Conservation (phyloP, 2,888 invertebrate species). For the Myopa testacea region DNA sequence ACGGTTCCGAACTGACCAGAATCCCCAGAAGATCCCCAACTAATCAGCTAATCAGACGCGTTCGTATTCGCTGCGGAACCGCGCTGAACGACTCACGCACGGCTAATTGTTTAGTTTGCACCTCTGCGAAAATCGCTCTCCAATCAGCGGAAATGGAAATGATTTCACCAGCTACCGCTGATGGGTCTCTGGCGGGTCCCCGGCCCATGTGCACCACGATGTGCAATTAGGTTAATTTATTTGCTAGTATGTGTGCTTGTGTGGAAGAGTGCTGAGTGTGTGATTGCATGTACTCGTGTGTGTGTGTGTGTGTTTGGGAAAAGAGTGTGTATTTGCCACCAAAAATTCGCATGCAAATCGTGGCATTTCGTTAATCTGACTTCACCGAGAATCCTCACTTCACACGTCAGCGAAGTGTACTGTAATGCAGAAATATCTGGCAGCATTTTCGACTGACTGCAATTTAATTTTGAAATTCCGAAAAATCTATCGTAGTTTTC, state of each 20-base stretch:
- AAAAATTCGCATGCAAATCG: slow-evolving; percentile 30
- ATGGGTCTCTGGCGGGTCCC: neutral
- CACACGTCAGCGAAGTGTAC: neutral
- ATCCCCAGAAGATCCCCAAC: slow-evolving; percentile 16
- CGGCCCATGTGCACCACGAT: slow-evolving; percentile 45
- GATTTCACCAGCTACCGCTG: slow-evolving; percentile 7
- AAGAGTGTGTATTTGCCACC: slow-evolving; percentile 8
- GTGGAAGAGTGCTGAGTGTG: slow-evolving; percentile 1
- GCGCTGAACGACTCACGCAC: neutral
- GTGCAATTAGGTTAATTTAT: slow-evolving; percentile 61
- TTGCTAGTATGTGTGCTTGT: neutral
- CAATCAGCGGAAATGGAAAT: slow-evolving; percentile 31
- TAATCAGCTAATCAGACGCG: slow-evolving; percentile 38
- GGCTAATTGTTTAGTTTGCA: neutral
- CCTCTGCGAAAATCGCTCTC: slow-evolving; percentile 1
- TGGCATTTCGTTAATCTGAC: neutral
- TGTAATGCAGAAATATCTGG: too few species aligned
- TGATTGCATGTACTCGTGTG: slow-evolving; percentile 1
- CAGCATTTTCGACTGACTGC: neutral
- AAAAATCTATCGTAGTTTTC: too few species aligned
- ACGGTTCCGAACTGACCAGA: slow-evolving; percentile 3
- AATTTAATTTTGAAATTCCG: neutral
- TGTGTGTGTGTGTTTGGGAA: slow-evolving; percentile 26
- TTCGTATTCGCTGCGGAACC: neutral
- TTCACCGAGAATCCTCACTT: neutral